These are phyloP conservation scores for Zele albiditarsus DNA, from an alignment of 2,888 invertebrate genomes.

Conservation along the genomic window DNA sequence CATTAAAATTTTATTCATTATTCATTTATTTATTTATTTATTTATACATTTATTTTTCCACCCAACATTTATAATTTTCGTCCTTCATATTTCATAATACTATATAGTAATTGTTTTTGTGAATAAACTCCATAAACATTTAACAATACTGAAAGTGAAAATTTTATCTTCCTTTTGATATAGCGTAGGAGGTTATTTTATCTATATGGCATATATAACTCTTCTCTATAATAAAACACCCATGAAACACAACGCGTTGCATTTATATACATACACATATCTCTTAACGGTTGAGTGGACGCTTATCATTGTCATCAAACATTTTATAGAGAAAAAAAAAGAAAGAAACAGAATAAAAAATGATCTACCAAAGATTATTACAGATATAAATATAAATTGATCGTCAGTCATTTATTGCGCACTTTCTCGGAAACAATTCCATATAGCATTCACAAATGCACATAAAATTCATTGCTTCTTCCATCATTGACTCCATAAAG, in stretches of 20 bases:
- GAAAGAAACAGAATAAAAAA: neutral
- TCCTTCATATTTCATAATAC: neutral
- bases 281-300: conserved; percentile 5
- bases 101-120: neutral
- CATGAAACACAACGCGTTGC: neutral
- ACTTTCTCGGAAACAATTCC: neutral
- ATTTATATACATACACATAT: neutral
- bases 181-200: neutral
- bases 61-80: neutral
- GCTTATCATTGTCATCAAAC: conserved; percentile 23
- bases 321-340: neutral
- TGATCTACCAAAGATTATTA: neutral
- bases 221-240: neutral
- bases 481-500: neutral
- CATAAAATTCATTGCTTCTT: neutral
- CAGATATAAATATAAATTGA: neutral
- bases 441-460: neutral
- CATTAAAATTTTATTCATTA: neutral
- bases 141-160: neutral
- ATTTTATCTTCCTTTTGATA: neutral
- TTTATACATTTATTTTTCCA: neutral
- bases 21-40: neutral
- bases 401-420: neutral
- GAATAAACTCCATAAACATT: neutral
- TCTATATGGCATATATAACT: neutral